Evolutionary conservation across 2,888 invertebrate genomes (phyloP), one percentile per base, ranked within the genome.

Genomic region (Leptarthrus brevirostris): DNA sequence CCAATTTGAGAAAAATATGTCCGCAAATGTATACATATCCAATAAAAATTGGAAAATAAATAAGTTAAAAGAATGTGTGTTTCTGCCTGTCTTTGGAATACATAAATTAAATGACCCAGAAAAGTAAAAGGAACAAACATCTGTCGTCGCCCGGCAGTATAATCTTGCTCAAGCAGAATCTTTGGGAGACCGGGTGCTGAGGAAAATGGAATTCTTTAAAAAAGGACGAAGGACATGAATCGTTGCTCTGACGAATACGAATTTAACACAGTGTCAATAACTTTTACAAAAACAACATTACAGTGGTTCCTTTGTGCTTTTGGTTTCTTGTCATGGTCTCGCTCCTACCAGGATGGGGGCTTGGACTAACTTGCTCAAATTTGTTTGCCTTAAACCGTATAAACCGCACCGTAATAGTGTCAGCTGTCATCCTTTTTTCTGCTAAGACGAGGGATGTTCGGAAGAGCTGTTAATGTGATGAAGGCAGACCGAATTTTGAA

Each of bases 51-150:
- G 30, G 8, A 0, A 30, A 30, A 30, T 30, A 30, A 30, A 30
- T 30, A 30, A 30, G 30, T 30, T 30, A 6, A 30, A 8, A 30
- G 30, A 30, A 30, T 30, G 4, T 30, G 30, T 6, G 5, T 30
- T 30, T 4, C 8, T 47, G 1, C n/a, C 47, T 16, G 8, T 14
- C 5, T 14, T 16, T 16, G 12, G 47, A 16, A 16, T n/a, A n/a
- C n/a, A n/a, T 47, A 47, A 47, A 47, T 47, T 47, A 47, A 47
- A 47, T 47, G 47, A 47, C 47, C 47, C 47, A 47, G 47, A 47
- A 47, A 47, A 47, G 14, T 47, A 47, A 47, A 47, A 16, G 47
- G 47, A 47, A 16, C 47, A 47, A 16, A n/a, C 47, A 47, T 47
- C 47, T 47, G 47, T 47, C 47, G n/a, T 47, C 47, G 47, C 47